Evolutionary conservation across 2,797 vertebrate genomes (phyloP).

Genomic region (Sebastes aleutianus): DNA sequence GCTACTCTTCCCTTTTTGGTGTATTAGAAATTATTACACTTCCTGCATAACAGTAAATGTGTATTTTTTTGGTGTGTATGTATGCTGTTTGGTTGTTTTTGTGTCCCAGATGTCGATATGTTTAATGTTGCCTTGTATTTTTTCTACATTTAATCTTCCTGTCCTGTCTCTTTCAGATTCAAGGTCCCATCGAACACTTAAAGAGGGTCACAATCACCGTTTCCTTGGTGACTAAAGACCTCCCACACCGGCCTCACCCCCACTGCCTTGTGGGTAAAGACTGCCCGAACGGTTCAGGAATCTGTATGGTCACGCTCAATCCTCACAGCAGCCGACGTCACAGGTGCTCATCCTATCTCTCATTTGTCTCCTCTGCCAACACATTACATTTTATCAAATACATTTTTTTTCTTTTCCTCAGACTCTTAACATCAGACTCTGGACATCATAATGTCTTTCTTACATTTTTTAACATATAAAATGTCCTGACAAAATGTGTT

Average conservation of each 20-base stretch:
- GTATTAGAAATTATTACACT: neutral
- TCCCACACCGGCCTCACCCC: conserved; percentile 91
- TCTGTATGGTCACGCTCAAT: conserved; percentile 86
- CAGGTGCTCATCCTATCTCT: conserved; percentile 76
- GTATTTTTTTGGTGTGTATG: neutral
- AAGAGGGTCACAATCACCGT: conserved; percentile 86
- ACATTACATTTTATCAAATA: neutral
- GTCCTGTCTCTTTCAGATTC: conserved; percentile 78
- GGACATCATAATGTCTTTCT: neutral
- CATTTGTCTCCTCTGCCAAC: neutral
- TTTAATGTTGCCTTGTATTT: neutral
- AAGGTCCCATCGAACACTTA: conserved; percentile 80
- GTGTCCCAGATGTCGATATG: neutral
- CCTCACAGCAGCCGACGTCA: conserved; percentile 84
- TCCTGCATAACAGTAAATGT: neutral
- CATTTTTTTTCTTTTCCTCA: neutral
- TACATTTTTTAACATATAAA: neutral
- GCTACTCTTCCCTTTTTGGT: neutral
- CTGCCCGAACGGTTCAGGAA: conserved; percentile 82
- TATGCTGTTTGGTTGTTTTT: neutral
- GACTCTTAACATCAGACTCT: neutral
- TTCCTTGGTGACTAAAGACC: conserved; percentile 93
- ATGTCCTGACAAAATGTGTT: neutral
- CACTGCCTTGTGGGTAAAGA: conserved; percentile 97
- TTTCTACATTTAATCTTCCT: neutral